These are phyloP conservation scores for Macrotus californicus DNA, from an alignment of 2,113 vertebrate species.

Conservation along the genomic window DNA sequence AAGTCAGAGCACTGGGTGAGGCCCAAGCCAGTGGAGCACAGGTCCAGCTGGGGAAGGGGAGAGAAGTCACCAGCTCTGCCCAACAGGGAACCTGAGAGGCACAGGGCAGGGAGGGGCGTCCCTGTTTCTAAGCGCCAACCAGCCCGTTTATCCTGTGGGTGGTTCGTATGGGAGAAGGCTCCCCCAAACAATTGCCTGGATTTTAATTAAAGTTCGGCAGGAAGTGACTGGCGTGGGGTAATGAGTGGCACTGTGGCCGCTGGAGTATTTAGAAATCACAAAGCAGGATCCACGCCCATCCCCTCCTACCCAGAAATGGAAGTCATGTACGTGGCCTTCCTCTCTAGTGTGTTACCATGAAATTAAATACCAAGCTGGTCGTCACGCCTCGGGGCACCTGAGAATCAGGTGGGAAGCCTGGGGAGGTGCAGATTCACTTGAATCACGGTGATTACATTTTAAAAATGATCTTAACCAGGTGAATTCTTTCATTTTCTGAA, in stretches of 20 bases:
- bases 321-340: background rate
- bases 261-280: rapidly evolving
- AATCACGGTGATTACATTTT: background rate
- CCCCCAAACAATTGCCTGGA: background rate
- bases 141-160: rapidly evolving
- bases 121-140: background rate
- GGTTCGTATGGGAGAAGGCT: rapidly evolving
- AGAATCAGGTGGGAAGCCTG: background rate
- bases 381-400: rapidly evolving
- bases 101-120: background rate
- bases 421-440: background rate
- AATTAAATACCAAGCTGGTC: background rate
- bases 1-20: too few species aligned
- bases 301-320: background rate
- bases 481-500: background rate
- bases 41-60: background rate
- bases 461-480: background rate
- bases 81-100: background rate
- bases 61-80: background rate
- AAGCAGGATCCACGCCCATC: rapidly evolving
- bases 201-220: constrained; percentile 14
- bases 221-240: background rate
- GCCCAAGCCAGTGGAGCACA: background rate
- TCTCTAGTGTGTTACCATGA: rapidly evolving
- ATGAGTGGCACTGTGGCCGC: background rate